Percentiles rank a stretch among this genome's conserved stretches.
Conservation (phyloP, 2,113 vertebrate genomes). For the pig (Sus scrofa) region T2T-Sscrofa CM000829.6:61889001-61889500, state of each 20-base stretch:
- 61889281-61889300: not conserved
- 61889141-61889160: not conserved
- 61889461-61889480: not conserved
- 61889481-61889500: not conserved
- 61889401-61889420: not conserved
- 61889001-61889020: not conserved
- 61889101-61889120: not conserved
- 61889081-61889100: not conserved
- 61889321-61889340: not conserved
- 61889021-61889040: not conserved
- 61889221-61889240: not conserved
- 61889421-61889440: not conserved
- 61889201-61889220: accelerated
- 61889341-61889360: accelerated
- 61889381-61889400: no score
- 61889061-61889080: not conserved
- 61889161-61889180: not conserved
- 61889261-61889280: not conserved
- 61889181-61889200: not conserved
- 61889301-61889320: not conserved
- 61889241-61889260: not conserved
- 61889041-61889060: not conserved
- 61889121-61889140: not conserved
- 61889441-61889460: not conserved
- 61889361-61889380: not conserved